Conservation (phyloP, 2,888 invertebrate genomes). For the Myathropa florea region DNA sequence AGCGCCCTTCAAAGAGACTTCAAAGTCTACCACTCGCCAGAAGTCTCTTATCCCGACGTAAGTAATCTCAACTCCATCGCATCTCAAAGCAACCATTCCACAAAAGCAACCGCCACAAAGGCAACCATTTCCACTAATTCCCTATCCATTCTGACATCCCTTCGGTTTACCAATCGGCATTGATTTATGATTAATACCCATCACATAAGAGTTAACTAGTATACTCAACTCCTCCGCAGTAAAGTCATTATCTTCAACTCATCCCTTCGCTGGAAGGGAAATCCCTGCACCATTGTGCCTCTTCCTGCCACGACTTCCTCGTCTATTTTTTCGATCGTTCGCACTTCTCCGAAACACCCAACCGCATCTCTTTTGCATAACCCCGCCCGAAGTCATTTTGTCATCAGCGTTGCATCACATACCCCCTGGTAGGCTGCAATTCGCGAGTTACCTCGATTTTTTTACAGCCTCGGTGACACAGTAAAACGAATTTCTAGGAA, state of each 20-base stretch:
- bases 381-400: constrained; percentile 9
- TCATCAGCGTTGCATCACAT: constrained; percentile 3
- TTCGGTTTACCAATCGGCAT: not conserved
- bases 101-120: not conserved
- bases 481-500: constrained; percentile 26
- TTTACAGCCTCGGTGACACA: not conserved
- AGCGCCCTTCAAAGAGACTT: too few relatives aligned
- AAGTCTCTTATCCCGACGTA: too few relatives aligned
- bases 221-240: not conserved
- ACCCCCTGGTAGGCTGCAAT: not conserved
- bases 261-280: not conserved
- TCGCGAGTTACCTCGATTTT: not conserved
- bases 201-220: not conserved
- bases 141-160: not conserved
- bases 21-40: too few relatives aligned
- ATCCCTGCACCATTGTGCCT: not conserved
- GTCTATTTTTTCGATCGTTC: not conserved
- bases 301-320: not conserved
- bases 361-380: constrained; percentile 19
- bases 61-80: not conserved
- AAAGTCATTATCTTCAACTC: not conserved
- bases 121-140: not conserved
- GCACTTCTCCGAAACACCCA: not conserved
- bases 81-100: not conserved
- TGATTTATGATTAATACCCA: not conserved